Conservation (phyloP, 2,797 vertebrate species). For the Pangasius macronema region DNA sequence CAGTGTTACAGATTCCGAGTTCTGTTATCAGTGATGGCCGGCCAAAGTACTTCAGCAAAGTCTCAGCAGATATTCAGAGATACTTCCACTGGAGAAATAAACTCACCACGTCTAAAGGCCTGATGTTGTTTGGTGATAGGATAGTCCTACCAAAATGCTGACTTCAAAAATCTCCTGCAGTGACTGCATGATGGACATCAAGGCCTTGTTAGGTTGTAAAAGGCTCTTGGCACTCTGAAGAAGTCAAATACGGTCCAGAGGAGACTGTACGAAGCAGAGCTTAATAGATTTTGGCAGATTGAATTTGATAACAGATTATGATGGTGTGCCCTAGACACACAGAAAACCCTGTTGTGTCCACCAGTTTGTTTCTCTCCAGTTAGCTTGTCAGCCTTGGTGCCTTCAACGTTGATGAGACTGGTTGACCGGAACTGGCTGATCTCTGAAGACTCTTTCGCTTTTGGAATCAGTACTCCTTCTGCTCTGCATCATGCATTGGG, state of each 20-base stretch:
- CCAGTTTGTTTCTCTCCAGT: background rate
- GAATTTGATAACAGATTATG: background rate
- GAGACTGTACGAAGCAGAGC: background rate
- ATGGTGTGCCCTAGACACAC: background rate
- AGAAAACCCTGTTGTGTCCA: background rate
- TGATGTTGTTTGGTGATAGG: background rate
- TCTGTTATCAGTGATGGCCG: background rate
- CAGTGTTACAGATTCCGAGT: background rate
- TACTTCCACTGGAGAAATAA: background rate
- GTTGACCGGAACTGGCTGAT: background rate
- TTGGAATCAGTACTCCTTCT: too few relatives aligned
- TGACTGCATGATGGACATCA: too few relatives aligned
- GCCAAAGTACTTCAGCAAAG: background rate
- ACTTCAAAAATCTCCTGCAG: background rate
- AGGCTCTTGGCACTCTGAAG: background rate
- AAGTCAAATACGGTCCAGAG: background rate
- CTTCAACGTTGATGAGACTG: too few relatives aligned
- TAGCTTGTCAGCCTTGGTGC: too few relatives aligned
- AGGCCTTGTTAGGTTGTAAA: too few relatives aligned
- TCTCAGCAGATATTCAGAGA: background rate
- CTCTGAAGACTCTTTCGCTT: background rate
- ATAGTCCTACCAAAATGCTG: background rate
- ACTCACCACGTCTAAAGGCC: too few relatives aligned
- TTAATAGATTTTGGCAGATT: background rate
- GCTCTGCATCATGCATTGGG: too few relatives aligned